Evolutionary conservation across 2,797 vertebrate species (phyloP).

Genomic region (Myoxocephalus aenaeus): DNA sequence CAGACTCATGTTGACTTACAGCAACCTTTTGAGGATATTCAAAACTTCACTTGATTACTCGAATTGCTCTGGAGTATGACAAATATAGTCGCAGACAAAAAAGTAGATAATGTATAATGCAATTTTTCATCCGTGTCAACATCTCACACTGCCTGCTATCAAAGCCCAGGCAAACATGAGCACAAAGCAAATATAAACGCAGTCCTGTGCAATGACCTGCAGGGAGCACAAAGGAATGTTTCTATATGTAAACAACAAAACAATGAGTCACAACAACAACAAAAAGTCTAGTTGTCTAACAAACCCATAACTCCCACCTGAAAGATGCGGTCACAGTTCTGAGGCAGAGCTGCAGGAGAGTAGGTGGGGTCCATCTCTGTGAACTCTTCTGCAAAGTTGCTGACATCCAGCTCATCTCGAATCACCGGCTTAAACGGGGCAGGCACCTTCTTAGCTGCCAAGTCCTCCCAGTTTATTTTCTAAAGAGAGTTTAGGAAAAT

Average conservation of each 20-base stretch:
- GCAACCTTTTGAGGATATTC: slow-evolving; percentile 80
- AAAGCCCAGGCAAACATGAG: slow-evolving; percentile 59
- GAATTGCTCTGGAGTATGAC: slow-evolving; percentile 74
- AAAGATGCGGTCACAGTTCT: slow-evolving; percentile 96
- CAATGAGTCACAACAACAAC: slow-evolving; percentile 27
- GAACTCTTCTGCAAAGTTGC: slow-evolving; percentile 98
- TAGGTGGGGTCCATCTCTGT: slow-evolving; percentile 99
- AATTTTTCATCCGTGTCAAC: slow-evolving; percentile 67
- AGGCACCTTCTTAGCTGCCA: slow-evolving; percentile 93
- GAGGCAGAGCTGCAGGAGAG: slow-evolving; percentile 95
- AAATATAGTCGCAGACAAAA: slow-evolving; percentile 76
- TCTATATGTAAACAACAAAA: slow-evolving; percentile 36
- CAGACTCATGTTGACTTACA: slow-evolving; percentile 83
- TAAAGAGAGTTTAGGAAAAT: slow-evolving; percentile 63
- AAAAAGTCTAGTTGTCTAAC: slow-evolving; percentile 12
- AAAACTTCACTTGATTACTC: slow-evolving; percentile 80
- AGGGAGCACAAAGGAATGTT: slow-evolving; percentile 33
- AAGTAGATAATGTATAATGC: slow-evolving; percentile 59
- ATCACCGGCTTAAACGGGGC: slow-evolving; percentile 97
- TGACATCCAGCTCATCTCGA: slow-evolving; percentile 96
- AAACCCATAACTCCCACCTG: slow-evolving; percentile 85
- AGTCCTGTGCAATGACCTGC: slow-evolving; percentile 54
- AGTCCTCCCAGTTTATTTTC: slow-evolving; percentile 97
- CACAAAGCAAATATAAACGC: slow-evolving; percentile 38
- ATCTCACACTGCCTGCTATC: slow-evolving; percentile 60